phyloP scores from a whole-genome alignment of 2,797 vertebrate genomes.

The Sebastes iracundus region DNA sequence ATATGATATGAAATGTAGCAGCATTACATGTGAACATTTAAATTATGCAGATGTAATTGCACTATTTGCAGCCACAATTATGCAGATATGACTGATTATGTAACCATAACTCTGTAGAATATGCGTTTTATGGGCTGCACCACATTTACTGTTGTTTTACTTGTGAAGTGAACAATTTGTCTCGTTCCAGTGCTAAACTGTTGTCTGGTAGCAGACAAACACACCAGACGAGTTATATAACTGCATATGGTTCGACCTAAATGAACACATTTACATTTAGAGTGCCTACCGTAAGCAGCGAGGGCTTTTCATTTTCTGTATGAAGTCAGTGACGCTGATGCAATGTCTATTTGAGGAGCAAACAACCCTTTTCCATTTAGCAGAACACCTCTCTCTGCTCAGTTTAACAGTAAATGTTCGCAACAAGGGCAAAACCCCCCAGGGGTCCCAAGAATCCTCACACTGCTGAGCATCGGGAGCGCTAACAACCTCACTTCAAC shows the following conservation, averaged over 20 bases:
- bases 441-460: conserved; percentile 5
- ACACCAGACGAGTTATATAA: conserved; percentile 40
- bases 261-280: conserved; percentile 71
- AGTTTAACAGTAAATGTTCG: conserved; percentile 67
- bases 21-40: not conserved
- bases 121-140: not conserved
- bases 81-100: conserved; percentile 4
- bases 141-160: not conserved
- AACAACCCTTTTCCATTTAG: conserved; percentile 76
- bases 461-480: not conserved
- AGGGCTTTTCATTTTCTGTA: conserved; percentile 30
- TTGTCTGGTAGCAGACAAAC: conserved; percentile 23
- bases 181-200: not conserved
- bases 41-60: conserved; percentile 17
- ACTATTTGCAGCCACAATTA: not conserved
- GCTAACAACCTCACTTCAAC: conserved; percentile 17
- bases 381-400: conserved; percentile 60
- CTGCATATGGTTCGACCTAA: conserved; percentile 37
- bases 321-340: conserved; percentile 37
- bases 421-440: conserved; percentile 20
- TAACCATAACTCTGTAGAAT: not conserved
- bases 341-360: conserved; percentile 53
- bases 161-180: not conserved
- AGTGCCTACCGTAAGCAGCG: conserved; percentile 26
- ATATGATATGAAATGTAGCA: not conserved